Conservation (phyloP, 2,113 vertebrate genomes). For the Mionectes macconnelli region DNA sequence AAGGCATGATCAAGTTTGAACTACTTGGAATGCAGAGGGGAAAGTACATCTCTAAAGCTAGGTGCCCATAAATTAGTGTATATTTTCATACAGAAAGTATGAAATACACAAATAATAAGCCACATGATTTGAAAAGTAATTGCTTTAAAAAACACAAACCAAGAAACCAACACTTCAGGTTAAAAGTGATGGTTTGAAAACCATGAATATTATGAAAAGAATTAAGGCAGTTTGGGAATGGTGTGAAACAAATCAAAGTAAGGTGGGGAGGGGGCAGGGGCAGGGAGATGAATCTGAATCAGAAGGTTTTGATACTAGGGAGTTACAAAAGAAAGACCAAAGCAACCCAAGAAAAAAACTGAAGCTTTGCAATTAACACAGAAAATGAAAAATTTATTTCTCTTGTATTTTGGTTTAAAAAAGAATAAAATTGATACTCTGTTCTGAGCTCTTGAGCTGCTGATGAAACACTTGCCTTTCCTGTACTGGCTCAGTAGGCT, state of each 20-base stretch:
- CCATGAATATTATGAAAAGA: not conserved
- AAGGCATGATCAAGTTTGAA: not conserved
- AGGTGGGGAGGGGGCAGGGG: fast-evolving
- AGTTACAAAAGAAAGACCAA: not conserved
- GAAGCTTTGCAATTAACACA: not conserved
- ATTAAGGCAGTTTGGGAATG: not conserved
- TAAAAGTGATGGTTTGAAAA: not conserved
- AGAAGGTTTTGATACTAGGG: not conserved
- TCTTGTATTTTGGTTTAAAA: not conserved
- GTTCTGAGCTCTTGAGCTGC: not conserved
- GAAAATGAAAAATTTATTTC: not conserved
- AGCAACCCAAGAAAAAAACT: not conserved
- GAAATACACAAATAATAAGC: not conserved
- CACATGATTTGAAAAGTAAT: not conserved
- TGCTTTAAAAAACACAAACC: not conserved
- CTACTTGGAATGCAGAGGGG: fast-evolving
- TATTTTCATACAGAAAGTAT: not conserved
- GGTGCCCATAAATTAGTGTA: not conserved
- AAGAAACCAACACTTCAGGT: not conserved
- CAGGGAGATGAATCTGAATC: fast-evolving
- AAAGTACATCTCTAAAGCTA: not conserved
- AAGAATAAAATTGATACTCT: not conserved
- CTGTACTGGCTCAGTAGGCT: not conserved
- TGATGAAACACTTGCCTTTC: not conserved
- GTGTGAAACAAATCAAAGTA: not conserved